Percentiles rank a stretch among this genome's conserved stretches.
phyloP scores from a whole-genome alignment of 2,113 vertebrate species.

The Peromyscus leucopus region DNA sequence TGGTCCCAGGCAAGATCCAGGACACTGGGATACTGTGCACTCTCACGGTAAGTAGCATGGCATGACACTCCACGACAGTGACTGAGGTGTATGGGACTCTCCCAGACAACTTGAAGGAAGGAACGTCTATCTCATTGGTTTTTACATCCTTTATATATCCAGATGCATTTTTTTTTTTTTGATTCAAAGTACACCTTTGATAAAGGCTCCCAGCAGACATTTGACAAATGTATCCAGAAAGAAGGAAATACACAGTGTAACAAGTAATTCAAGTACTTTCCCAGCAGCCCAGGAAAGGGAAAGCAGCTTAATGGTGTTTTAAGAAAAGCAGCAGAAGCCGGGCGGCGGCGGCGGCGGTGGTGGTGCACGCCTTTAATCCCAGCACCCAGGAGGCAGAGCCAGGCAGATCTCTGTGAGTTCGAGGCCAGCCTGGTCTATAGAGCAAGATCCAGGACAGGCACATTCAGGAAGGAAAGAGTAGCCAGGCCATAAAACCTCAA shows the following conservation, averaged over 20 bases:
- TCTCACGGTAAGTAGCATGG: background rate
- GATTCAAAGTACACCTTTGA: background rate
- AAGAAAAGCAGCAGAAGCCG: background rate
- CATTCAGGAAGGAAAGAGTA: too few relatives aligned
- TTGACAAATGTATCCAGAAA: conserved; percentile 1
- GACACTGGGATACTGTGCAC: too few relatives aligned
- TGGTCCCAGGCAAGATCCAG: background rate
- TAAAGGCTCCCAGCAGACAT: background rate
- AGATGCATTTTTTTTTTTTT: background rate
- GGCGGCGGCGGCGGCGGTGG: too few relatives aligned
- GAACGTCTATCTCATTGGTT: background rate
- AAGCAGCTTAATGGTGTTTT: background rate
- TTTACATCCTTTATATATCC: background rate
- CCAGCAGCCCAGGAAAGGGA: background rate
- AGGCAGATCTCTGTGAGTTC: too few relatives aligned
- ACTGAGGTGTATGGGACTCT: background rate
- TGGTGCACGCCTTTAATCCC: too few relatives aligned
- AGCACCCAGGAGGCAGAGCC: too few relatives aligned
- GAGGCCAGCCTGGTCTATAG: too few relatives aligned
- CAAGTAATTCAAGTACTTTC: background rate
- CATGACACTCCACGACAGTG: background rate
- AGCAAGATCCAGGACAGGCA: too few relatives aligned
- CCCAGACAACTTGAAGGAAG: background rate
- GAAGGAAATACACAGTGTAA: background rate
- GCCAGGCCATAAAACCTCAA: background rate